These are phyloP conservation scores for Tychaedon coryphoeus DNA, from an alignment of 2,113 vertebrate genomes.

Conservation along the genomic window DNA sequence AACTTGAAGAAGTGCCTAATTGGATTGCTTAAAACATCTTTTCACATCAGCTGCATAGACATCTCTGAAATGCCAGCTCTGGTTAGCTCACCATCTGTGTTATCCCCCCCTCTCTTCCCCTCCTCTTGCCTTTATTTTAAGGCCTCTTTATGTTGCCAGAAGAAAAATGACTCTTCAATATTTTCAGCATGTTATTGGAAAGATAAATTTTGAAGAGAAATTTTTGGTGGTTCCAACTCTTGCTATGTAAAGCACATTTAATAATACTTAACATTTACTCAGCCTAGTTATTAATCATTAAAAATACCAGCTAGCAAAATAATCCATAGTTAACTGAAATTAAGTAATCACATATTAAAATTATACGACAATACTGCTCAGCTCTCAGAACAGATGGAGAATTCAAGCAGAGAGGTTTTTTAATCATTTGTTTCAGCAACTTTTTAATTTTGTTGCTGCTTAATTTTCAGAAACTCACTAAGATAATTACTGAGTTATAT, in stretches of 20 bases:
- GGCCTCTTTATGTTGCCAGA: conserved; percentile 41
- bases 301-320: conserved; percentile 27
- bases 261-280: conserved; percentile 47
- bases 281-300: conserved; percentile 48
- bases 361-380: neutral
- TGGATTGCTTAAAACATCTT: neutral
- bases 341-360: conserved; percentile 38
- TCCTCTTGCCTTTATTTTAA: conserved; percentile 50
- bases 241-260: conserved; percentile 47
- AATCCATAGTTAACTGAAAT: conserved; percentile 20
- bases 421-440: neutral
- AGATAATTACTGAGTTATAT: conserved; percentile 9
- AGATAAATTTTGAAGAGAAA: conserved; percentile 15
- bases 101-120: neutral
- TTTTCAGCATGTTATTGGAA: neutral
- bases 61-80: conserved; percentile 32
- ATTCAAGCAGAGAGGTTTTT: conserved; percentile 1
- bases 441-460: conserved; percentile 12
- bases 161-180: conserved; percentile 40
- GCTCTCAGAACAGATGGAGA: conserved; percentile 38
- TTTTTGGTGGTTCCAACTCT: neutral
- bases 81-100: conserved; percentile 44
- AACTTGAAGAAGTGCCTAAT: neutral
- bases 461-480: conserved; percentile 42
- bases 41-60: conserved; percentile 23